These are phyloP conservation scores for Macaria liturata DNA, from an alignment of 2,888 invertebrate genomes.

Conservation along the genomic window DNA sequence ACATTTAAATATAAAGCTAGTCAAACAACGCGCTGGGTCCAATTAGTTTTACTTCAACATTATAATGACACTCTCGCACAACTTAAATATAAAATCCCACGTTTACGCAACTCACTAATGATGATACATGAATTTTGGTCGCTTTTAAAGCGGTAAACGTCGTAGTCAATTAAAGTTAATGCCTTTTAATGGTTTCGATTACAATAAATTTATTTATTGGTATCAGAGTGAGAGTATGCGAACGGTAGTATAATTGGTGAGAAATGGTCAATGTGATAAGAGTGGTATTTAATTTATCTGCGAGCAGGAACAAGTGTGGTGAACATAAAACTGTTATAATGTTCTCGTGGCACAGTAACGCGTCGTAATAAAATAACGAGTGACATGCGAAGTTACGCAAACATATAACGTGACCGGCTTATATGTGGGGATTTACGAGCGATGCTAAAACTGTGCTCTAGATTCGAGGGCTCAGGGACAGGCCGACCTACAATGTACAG, in stretches of 20 bases:
- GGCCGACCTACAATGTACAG: constrained; percentile 11
- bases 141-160: constrained; percentile 9
- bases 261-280: constrained; percentile 3
- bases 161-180: constrained; percentile 18
- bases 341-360: constrained; percentile 34
- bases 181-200: constrained; percentile 13
- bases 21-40: constrained; percentile 15
- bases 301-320: constrained; percentile 43
- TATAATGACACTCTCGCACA: constrained; percentile 15
- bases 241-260: neutral
- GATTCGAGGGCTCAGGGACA: constrained; percentile 26
- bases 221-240: constrained; percentile 1
- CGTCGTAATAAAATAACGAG: constrained; percentile 36
- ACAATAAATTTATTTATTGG: constrained; percentile 8
- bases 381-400: constrained; percentile 46
- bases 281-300: constrained; percentile 23
- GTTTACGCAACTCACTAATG: constrained; percentile 16
- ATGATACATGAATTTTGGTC: constrained; percentile 6
- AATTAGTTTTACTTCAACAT: constrained; percentile 8
- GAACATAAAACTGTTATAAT: constrained; percentile 42
- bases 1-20: constrained; percentile 36
- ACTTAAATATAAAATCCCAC: constrained; percentile 7
- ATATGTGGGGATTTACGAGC: constrained; percentile 42
- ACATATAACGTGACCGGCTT: constrained; percentile 41
- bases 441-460: constrained; percentile 40